Base-by-base conservation (phyloP, 2,888 invertebrate species). In the Pterobdella sp. region DNA sequence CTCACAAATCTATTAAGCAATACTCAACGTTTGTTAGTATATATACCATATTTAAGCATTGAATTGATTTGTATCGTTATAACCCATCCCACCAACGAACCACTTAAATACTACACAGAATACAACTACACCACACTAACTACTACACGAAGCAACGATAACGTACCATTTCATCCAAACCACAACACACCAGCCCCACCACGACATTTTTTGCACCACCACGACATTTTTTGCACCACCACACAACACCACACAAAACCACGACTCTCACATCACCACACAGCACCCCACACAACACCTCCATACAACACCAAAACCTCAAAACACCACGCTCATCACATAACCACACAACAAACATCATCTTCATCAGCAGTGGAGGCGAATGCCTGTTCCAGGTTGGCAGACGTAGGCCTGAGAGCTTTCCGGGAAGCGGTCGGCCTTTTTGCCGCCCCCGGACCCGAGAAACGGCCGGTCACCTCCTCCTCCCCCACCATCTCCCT, bases 301-400 rank as follows among this genome's bases (percentile, higher is more conserved):
- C 60, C 18, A 22, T 22, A 22, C 10, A 14, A 22, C 60, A 14
- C 60, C 4, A 56, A 7, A 42, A 42, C 49, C 7, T 42, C 49
- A 42, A n/a, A 42, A 7, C 49, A 42, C 49, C 49, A 42, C 49
- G 14, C 4, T 22, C 3, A 29, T 36, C 63, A 71, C 22, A 63
- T 63, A 49, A 73, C 65, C 37, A 29, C 63, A 67, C 73, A 75
- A 67, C 69, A 71, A 31, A 72, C 49, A 32, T 74, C 72, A 31
- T 74, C 74, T 18, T 74, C 74, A 64, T 72, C 74, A 73, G 64
- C 74, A 67, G 60, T 72, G 74, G 72, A 42, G 37, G 72, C 72
- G 69, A 72, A 73, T n/a, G 68, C 72, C 72, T 67, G 49, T 64
- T 74, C 74, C 37, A 74, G 68, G 42, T 63, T 74, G 68, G 74